phyloP scores from a whole-genome alignment of 2,888 invertebrate genomes.

The Drosophila histrio region DNA sequence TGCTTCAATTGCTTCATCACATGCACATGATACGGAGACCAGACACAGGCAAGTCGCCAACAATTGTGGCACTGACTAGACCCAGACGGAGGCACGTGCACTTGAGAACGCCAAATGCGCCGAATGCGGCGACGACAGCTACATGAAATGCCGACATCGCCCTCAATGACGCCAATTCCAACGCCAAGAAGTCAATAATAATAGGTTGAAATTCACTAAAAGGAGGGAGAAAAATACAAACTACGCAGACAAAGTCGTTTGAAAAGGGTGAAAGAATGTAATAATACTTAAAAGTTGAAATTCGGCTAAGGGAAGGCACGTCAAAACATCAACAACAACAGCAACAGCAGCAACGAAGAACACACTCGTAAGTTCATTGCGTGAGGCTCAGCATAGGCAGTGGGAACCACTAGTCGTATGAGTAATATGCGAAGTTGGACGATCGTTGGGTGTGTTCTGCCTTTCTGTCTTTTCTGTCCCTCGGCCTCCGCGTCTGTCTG shows the following conservation, averaged over 20 bases:
- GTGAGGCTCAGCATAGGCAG: constrained; percentile 29
- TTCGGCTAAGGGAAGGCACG: constrained; percentile 58
- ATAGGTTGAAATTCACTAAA: constrained; percentile 52
- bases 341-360: neutral
- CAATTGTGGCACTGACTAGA: constrained; percentile 34
- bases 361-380: constrained; percentile 40
- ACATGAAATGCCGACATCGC: constrained; percentile 55
- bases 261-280: constrained; percentile 80
- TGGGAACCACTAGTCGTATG: constrained; percentile 65
- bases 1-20: constrained; percentile 70
- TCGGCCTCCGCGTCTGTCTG: constrained; percentile 12
- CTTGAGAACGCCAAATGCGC: constrained; percentile 59
- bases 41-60: constrained; percentile 40
- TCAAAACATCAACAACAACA: constrained; percentile 17
- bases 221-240: constrained; percentile 26
- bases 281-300: constrained; percentile 78
- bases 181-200: constrained; percentile 72
- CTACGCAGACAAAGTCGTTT: constrained; percentile 76
- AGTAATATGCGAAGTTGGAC: constrained; percentile 71
- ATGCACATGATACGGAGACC: constrained; percentile 1
- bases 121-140: constrained; percentile 41
- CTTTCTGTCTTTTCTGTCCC: constrained; percentile 2
- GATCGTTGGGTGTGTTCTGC: constrained; percentile 33
- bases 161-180: constrained; percentile 30
- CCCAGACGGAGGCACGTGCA: constrained; percentile 66